Base-by-base conservation (phyloP, 2,888 invertebrate genomes). In the Tetranychus piercei region DNA sequence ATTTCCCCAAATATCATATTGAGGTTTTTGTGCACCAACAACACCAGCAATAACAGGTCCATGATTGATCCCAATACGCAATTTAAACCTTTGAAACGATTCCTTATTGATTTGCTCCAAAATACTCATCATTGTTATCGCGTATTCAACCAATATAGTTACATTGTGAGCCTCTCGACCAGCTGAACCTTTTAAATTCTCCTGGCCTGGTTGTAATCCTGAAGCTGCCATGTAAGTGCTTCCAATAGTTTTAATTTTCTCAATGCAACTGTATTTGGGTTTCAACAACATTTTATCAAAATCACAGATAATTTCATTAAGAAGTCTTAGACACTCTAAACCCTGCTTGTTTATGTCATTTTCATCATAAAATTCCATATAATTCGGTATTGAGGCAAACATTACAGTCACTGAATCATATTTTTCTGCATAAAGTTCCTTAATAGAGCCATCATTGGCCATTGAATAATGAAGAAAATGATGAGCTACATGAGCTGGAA, bases 1-100 rank as follows among this genome's bases (percentile, higher is more conserved):
- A 83, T 97, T 95, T 18, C 96, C 94, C 96, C 96, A 97, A 79
- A 97, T 96, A 82, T 97, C 96, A 83, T 95, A 96, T 83, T 96
- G 95, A 0, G 96, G 96, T 81, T 96, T 96, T 82, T 95, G 93
- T 0, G 95, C 95, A 0, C 95, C 95, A 43, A 96, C 93, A 22
- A 96, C 95, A 0, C 95, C 96, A 0, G 95, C 95, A 81, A 95
- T 94, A 43, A 95, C 93, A 0, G 92, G 90, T 0, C 94, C 94
- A 82, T 91, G 90, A 82, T 89, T 90, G 74, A 94, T 73, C 55
- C 93, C 97, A 82, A 96, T 92, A 83, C 95, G 86, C 44, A 97
- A 86, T 81, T 92, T 90, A 82, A 97, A 97, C 80, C 94, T 87
- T 84, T 97, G 96, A 83, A 96, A 96, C 43, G 95, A 94, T 83